Evolutionary conservation across 2,888 invertebrate genomes (phyloP), one percentile per base, ranked within the genome.

Genomic region (Tupiocoris notatus): DNA sequence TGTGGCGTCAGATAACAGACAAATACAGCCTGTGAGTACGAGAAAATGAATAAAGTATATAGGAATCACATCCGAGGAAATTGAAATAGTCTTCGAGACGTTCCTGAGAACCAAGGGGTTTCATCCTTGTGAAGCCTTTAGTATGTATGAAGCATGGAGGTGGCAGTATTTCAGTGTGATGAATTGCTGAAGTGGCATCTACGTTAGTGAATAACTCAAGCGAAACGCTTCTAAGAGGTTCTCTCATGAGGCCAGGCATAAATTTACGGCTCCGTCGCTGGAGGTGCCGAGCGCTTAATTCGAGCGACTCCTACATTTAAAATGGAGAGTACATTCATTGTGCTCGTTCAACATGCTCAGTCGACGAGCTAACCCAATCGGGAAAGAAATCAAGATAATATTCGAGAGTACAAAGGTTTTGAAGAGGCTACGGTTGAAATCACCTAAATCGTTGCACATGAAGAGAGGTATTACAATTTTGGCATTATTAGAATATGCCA

Each of bases 241-340:
- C 39, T 65, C 65, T 65, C 65, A 65, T 65, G 65, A 65, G 65
- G 39, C 65, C 65, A 18, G 25, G 54, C 39, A 65, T 65, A 65
- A 39, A 65, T 65, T 65, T 65, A 65, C 65, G 17, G 65, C 65
- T 39, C 65, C 65, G 39, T 39, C 39, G 39, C 39, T 39, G 6
- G 39, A 39, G 39, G 39, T 39, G 39, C 39, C 39, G 39, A 39
- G 39, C 39, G 39, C 39, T 39, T 39, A 39, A 39, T 39, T 39
- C 39, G 39, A 39, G 39, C 39, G 39, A 39, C 39, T 39, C 39
- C 39, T 39, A 3, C 39, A 7, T 39, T 12, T 12, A 12, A 39
- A 12, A 39, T 39, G 12, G 39, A 39, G 39, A 39, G 12, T 39
- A 39, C 39, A 39, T 39, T 39, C 39, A 39, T 39, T 12, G 39